A percentile compares a stretch with the other conserved stretches of the same genome.
Conservation (phyloP, 1,140 invertebrate species). For the Panulirus ornatus region DNA sequence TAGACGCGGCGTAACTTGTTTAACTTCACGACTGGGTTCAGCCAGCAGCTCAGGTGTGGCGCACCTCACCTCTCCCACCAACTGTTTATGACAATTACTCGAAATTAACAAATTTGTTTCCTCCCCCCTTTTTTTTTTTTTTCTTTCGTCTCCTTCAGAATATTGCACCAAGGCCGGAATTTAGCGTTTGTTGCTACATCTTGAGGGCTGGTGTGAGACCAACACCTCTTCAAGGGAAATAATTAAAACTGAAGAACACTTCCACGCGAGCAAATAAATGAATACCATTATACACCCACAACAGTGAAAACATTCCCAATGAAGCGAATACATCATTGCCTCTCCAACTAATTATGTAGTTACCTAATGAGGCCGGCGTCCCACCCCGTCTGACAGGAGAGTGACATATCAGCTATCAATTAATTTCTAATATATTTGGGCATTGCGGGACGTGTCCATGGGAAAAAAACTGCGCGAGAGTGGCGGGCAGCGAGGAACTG, state of each 20-base stretch:
- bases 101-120: too few species aligned
- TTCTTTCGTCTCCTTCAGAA: too few species aligned
- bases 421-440: conserved; percentile 26
- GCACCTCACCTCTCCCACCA: too few species aligned
- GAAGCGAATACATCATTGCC: not conserved
- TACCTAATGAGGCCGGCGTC: not conserved
- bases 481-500: not conserved
- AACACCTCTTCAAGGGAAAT: too few species aligned
- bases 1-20: not conserved
- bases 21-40: not conserved
- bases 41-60: not conserved
- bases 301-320: not conserved
- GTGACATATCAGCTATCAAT: conserved; percentile 33
- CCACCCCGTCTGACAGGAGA: not conserved
- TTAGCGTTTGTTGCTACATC: too few species aligned
- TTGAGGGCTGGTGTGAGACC: too few species aligned
- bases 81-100: too few species aligned
- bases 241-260: too few species aligned
- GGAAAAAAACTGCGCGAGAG: not conserved
- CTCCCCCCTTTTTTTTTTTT: too few species aligned
- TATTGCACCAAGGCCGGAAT: too few species aligned
- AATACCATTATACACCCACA: too few species aligned
- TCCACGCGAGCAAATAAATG: too few species aligned
- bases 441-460: not conserved
- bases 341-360: not conserved